Evolutionary conservation across 2,797 vertebrate species (phyloP), one percentile per base, ranked within the genome.

Genomic region (Notolepis coatsorum): DNA sequence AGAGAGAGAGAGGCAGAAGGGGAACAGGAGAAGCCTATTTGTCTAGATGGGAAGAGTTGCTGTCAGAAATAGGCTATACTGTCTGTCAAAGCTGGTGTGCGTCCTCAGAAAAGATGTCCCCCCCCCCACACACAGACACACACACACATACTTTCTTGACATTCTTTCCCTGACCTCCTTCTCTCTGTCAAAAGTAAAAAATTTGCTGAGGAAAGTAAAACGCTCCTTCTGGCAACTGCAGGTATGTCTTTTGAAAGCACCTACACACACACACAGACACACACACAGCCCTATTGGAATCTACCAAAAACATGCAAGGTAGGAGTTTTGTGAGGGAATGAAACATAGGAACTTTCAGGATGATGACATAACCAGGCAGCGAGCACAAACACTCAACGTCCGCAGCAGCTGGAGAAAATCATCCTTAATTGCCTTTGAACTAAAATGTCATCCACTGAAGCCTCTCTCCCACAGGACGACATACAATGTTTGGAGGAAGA

Each of bases 171-270:
- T 53, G 64, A 31, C 47, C 13, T 24, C 35, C 43, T 70, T n/a
- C 48, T 15, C 7, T 42, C 25, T 54, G 8, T 15, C 5, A 10
- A 13, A 37, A 25, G 39, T n/a, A 30, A 5, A 18, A 17, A 39
- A 24, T 24, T 54, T 54, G 17, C 37, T 39, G 21, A 27, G 35
- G 23, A 67, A 20, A 52, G 49, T 65, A 42, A 53, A 51, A n/a
- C n/a, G 46, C 21, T 31, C 39, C 28, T 54, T 50, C 53, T 1
- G 43, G 18, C 64, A 53, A 41, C 43, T 46, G 46, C 41, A 38
- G 55, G n/a, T 39, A 63, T 58, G 58, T 65, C 60, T 81, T n/a
- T 61, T 75, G 49, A 71, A 49, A 45, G 61, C 68, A 45, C 71
- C 71, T 64, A 62, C 72, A 60, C 56, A 61, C 51, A 63, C 56